A percentile compares a stretch with the other conserved stretches of the same genome.
These are phyloP conservation scores for Sabatieria punctata DNA, from an alignment of 2,888 invertebrate species.

Conservation along the genomic window DNA sequence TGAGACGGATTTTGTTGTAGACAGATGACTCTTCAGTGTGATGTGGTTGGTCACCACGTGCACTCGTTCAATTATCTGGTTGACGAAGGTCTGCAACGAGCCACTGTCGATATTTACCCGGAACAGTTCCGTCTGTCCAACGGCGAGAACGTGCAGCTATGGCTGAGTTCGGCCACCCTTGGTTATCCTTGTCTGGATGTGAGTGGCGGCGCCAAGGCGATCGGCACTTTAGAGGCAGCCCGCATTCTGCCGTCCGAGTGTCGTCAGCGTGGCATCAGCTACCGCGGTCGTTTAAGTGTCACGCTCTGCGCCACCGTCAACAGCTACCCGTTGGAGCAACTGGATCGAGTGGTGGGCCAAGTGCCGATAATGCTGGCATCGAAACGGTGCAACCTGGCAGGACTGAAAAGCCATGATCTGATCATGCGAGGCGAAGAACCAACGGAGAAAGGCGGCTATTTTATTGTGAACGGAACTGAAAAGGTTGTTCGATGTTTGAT, in stretches of 20 bases:
- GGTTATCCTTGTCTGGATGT: constrained; percentile 8
- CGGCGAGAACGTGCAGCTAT: constrained; percentile 20
- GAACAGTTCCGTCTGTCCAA: constrained; percentile 21
- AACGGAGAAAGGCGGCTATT: constrained; percentile 68
- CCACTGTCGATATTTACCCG: constrained; percentile 19
- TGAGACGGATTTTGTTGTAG: too few species aligned
- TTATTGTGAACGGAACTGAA: constrained; percentile 82
- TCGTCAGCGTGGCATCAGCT: constrained; percentile 61
- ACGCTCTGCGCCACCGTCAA: constrained; percentile 53
- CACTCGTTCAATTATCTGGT: constrained; percentile 81
- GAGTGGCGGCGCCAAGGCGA: neutral
- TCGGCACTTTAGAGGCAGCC: neutral
- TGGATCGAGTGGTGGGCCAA: constrained; percentile 60
- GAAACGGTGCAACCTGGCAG: constrained; percentile 59
- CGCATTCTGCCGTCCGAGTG: constrained; percentile 46
- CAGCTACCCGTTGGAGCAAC: constrained; percentile 42
- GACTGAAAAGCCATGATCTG: constrained; percentile 55
- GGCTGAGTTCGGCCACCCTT: constrained; percentile 17
- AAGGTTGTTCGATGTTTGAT: constrained; percentile 37
- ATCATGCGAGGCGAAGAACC: constrained; percentile 69
- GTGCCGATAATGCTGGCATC: constrained; percentile 56
- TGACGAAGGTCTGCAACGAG: constrained; percentile 51
- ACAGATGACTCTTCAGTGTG: too few species aligned
- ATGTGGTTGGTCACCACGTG: constrained; percentile 45
- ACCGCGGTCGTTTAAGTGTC: constrained; percentile 56